Base-by-base conservation (phyloP, 2,888 invertebrate genomes). In the Steinernema hermaphroditum region DNA sequence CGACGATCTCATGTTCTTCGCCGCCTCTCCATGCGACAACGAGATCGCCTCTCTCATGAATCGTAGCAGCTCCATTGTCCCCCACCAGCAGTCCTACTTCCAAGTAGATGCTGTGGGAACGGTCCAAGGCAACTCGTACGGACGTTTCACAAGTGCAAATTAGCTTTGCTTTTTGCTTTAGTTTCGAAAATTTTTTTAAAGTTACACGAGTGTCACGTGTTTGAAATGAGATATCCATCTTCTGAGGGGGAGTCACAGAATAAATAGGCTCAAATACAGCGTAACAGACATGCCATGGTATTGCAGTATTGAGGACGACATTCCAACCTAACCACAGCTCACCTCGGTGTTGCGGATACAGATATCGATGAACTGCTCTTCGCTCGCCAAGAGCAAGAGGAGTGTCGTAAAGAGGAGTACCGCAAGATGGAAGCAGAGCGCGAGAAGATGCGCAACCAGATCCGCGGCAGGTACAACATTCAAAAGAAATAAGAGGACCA, bases 381-480 rank as follows among this genome's bases (percentile, higher is more conserved):
- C 89, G 97, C 96, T 87, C 94, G 97, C 89, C 91, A 92, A 84
- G 97, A 98, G 89, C 96, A 96, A 75, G 97, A 98, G 89, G 96
- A 97, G 84, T 91, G 96, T 86, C 91, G 98, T 89, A 96, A 96
- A 91, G 97, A 97, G 90, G 98, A 98, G 89, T 97, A 98, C 89
- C 92, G 96, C 87, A 96, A 96, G 90, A 96, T 97, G 96, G 97
- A 98, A 89, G 95, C 94, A 87, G 97, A 98, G 89, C 90, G 98
- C 82, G 98, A 98, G 90, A 94, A 94, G 90, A 96, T 98, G 95
- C 91, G 97, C 88, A 96, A 96, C 90, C 95, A 94, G 89, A 97
- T 98, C 89, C 91, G 98, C 89, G 96, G 96, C 90, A 98, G 98
- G 96, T 97, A 97, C 90, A 96, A 96, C 90, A 95, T 98, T 90